These are phyloP conservation scores for Illadopsis cleaveri DNA, from an alignment of 2,113 vertebrate species.

Conservation along the genomic window DNA sequence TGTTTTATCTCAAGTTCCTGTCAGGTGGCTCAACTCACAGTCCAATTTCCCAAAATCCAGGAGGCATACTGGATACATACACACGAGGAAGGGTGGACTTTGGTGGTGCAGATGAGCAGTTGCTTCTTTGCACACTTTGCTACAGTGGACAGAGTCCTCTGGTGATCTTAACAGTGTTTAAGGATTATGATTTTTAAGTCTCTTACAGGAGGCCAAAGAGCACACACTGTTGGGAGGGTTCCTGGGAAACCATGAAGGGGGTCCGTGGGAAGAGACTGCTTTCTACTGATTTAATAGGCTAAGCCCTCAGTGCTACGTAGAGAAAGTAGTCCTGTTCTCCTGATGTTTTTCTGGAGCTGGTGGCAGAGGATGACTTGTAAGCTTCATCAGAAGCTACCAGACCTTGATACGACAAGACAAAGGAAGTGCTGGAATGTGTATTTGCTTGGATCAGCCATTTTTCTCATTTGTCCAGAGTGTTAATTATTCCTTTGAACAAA, in stretches of 20 bases:
- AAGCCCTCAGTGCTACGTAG: not conserved
- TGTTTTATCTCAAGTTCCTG: not conserved
- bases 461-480: not conserved
- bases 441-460: not conserved
- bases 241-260: not conserved
- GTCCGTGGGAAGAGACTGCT: not conserved
- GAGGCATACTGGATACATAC: not conserved
- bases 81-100: not conserved
- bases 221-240: not conserved
- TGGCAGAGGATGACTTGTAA: not conserved
- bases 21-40: not conserved
- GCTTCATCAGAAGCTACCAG: not conserved
- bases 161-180: not conserved
- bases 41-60: not conserved
- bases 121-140: not conserved
- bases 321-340: not conserved
- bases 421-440: not conserved
- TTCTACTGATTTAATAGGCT: not conserved
- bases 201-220: not conserved
- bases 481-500: not conserved
- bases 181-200: not conserved
- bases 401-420: not conserved
- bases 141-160: not conserved
- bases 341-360: not conserved
- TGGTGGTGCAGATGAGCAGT: too few species aligned